A percentile compares a stretch with the other conserved stretches of the same genome.
These are phyloP conservation scores for Entelurus aequoreus DNA, from an alignment of 2,113 vertebrate genomes.

Conservation along the genomic window DNA sequence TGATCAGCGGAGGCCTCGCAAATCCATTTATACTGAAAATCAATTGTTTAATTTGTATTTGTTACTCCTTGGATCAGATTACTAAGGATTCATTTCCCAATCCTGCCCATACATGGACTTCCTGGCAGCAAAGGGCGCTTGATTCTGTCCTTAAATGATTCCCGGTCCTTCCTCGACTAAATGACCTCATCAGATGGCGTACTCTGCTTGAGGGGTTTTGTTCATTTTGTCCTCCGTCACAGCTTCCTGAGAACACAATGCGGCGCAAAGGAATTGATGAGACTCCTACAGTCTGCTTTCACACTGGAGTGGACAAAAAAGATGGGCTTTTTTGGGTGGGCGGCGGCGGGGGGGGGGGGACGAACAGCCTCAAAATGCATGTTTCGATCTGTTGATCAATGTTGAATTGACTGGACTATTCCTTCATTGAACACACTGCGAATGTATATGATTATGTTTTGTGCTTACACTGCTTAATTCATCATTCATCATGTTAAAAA, in stretches of 20 bases:
- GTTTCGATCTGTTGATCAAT: not conserved
- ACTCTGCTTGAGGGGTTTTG: slow-evolving; percentile 7
- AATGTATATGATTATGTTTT: not conserved
- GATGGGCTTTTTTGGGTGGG: not conserved
- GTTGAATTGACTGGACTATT: not conserved
- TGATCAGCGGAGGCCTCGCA: slow-evolving; percentile 26
- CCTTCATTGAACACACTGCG: not conserved
- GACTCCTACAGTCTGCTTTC: slow-evolving; percentile 14
- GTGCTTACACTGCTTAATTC: too few species aligned
- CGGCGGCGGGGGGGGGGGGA: not conserved
- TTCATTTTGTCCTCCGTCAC: slow-evolving; percentile 20
- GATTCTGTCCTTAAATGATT: not conserved
- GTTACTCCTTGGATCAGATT: slow-evolving; percentile 22
- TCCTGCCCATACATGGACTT: slow-evolving; percentile 7
- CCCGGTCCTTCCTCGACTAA: slow-evolving; percentile 7
- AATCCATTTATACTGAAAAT: slow-evolving; percentile 19
- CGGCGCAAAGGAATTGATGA: slow-evolving; percentile 24
- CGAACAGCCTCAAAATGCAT: slow-evolving; percentile 12
- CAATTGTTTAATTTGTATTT: slow-evolving; percentile 10
- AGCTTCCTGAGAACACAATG: slow-evolving; percentile 22
- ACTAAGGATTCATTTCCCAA: slow-evolving; percentile 16
- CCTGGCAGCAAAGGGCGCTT: not conserved
- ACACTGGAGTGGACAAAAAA: slow-evolving; percentile 10
- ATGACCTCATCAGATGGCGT: slow-evolving; percentile 19
- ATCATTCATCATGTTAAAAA: too few species aligned